Conservation (phyloP, 2,888 invertebrate genomes). For the Erynnis tages region DNA sequence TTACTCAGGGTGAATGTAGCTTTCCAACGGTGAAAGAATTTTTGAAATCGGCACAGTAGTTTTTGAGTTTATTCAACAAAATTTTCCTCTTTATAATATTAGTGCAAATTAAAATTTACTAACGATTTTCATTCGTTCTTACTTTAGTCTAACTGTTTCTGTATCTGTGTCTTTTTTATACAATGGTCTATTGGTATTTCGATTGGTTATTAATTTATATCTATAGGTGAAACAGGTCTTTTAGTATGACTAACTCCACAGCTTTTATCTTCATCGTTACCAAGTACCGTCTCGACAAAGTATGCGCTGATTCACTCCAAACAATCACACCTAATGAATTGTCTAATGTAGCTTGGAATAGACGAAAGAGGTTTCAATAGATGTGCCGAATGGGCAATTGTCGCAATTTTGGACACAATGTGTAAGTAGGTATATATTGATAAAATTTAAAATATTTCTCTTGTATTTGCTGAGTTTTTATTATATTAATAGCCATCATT, state of each 20-base stretch:
- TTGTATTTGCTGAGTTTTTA: background rate
- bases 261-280: constrained; percentile 36
- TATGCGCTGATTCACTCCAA: constrained; percentile 60
- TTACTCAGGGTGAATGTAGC: too few relatives aligned
- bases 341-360: constrained; percentile 52
- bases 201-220: background rate
- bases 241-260: constrained; percentile 24
- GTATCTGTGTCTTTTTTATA: too few relatives aligned
- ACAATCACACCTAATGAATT: constrained; percentile 78
- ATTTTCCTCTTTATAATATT: too few relatives aligned
- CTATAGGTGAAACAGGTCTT: background rate
- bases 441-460: background rate
- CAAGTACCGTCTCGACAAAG: constrained; percentile 32
- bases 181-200: background rate
- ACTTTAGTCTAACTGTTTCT: too few relatives aligned
- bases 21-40: too few relatives aligned
- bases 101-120: too few relatives aligned
- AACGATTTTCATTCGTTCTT: too few relatives aligned
- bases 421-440: too few relatives aligned
- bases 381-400: background rate
- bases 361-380: background rate
- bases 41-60: too few relatives aligned
- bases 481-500: too few relatives aligned
- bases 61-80: too few relatives aligned
- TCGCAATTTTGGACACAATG: background rate